Base-by-base conservation (phyloP, 2,797 vertebrate species). In the Pterois miles region DNA sequence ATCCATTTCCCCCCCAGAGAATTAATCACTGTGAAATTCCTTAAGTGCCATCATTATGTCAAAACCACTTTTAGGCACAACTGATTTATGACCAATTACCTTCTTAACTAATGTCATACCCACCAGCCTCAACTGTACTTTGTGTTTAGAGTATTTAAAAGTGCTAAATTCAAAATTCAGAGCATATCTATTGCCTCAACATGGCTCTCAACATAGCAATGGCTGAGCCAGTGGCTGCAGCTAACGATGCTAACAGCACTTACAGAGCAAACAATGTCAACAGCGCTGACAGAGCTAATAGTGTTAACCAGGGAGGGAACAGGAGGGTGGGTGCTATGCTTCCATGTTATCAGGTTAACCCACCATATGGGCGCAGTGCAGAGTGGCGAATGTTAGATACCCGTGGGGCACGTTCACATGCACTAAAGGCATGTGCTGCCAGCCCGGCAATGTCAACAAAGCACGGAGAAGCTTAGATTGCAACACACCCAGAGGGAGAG, bases 381-480 rank as follows among this genome's bases (percentile, higher is more conserved):
- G n/a, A n/a, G n/a, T n/a, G n/a, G n/a, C n/a, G n/a, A n/a, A n/a
- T n/a, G n/a, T n/a, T n/a, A n/a, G n/a, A n/a, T n/a, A n/a, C n/a
- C n/a, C n/a, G n/a, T n/a, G n/a, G n/a, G n/a, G n/a, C n/a, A n/a
- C n/a, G n/a, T n/a, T n/a, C n/a, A n/a, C n/a, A n/a, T n/a, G n/a
- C n/a, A n/a, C n/a, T n/a, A n/a, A n/a, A n/a, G n/a, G n/a, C n/a
- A n/a, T n/a, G n/a, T n/a, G n/a, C n/a, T n/a, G n/a, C n/a, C n/a
- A n/a, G 0, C 0, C 40, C 16, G 40, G 40, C 40, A 18, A 43
- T 43, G 40, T 43, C 18, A 43, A 43, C 40, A 43, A 43, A 43
- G 40, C 40, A 43, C 40, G 18, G 0, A 43, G 0, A 43, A 43
- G n/a, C n/a, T n/a, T n/a, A n/a, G n/a, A n/a, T n/a, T n/a, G n/a